phyloP scores from a whole-genome alignment of 2,888 invertebrate species.

The Siphonodentalium dalli region DNA sequence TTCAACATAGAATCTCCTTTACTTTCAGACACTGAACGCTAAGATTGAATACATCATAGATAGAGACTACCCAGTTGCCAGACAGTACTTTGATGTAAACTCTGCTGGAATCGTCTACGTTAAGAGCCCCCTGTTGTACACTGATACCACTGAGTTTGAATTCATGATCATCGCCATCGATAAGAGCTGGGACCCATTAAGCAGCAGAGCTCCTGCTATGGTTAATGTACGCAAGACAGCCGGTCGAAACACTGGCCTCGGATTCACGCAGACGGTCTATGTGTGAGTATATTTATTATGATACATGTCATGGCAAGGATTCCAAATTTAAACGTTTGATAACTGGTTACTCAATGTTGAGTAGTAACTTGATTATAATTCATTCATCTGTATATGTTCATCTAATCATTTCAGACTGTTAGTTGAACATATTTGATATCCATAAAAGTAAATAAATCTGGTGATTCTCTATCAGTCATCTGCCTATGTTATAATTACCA shows the following conservation, averaged over 20 bases:
- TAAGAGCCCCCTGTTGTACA: constrained; percentile 22
- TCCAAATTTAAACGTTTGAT: constrained; percentile 1
- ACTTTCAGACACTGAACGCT: constrained; percentile 48
- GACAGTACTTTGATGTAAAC: constrained; percentile 40
- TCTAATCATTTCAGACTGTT: too few relatives aligned
- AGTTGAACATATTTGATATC: too few relatives aligned
- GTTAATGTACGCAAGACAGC: constrained; percentile 35
- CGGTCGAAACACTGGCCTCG: constrained; percentile 18
- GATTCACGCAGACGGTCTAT: constrained; percentile 27
- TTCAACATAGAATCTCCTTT: too few relatives aligned
- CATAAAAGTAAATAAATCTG: too few relatives aligned
- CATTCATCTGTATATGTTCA: too few relatives aligned
- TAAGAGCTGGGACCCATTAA: constrained; percentile 41
- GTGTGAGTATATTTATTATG: constrained; percentile 20
- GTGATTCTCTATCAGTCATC: too few relatives aligned
- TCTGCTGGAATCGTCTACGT: constrained; percentile 42
- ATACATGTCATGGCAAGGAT: background rate
- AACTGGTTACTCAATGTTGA: too few relatives aligned
- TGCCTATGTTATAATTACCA: too few relatives aligned
- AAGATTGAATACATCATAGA: constrained; percentile 42
- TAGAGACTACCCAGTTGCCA: constrained; percentile 32
- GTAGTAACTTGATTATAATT: too few relatives aligned
- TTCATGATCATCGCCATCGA: constrained; percentile 48
- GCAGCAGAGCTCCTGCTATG: constrained; percentile 32
- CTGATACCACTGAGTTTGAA: constrained; percentile 21